Evolutionary conservation across 2,888 invertebrate genomes (phyloP), one percentile per base, ranked within the genome.

Genomic region (Anoplius nigerrimus): DNA sequence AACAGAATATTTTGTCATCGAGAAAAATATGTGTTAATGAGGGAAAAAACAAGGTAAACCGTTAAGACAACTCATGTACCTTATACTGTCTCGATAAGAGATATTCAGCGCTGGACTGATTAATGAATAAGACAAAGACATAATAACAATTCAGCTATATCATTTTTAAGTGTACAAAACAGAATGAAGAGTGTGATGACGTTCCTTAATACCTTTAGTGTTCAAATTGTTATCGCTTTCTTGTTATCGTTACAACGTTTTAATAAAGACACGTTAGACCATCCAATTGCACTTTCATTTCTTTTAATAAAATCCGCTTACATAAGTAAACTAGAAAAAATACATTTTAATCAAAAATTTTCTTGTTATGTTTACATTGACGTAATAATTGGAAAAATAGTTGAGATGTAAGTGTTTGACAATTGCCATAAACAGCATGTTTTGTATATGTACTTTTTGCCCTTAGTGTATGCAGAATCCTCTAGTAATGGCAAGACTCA

Each of bases 181-280:
- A 67, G 67, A 58, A 66, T 78, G 67, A 72, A 67, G n/a, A n/a
- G 78, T 72, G 82, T 78, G 77, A 79, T 66, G 65, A 80, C 79
- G 81, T 83, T 85, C 81, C 82, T 84, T 62, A 65, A 78, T 76
- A 75, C 72, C 80, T 76, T 76, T 82, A 80, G 83, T 85, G 84
- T 85, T 85, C 83, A 82, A 82, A 81, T 85, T 85, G 85, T 86
- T 86, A 85, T 82, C 69, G 78, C 79, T 80, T 82, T 79, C 83
- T 84, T 84, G 84, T 86, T 86, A 85, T 82, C 79, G 82, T 86
- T 86, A 76, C 80, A 79, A 69, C 76, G 77, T 85, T 85, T 84
- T 82, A 85, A 85, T 82, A 79, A 82, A 84, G 81, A 80, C 83
- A 78, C 34, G 34, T 34, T 83, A 82, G 77, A 72, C 60, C 68